phyloP scores from a whole-genome alignment of 2,797 vertebrate species.

The Pelochelys cantorii region DNA sequence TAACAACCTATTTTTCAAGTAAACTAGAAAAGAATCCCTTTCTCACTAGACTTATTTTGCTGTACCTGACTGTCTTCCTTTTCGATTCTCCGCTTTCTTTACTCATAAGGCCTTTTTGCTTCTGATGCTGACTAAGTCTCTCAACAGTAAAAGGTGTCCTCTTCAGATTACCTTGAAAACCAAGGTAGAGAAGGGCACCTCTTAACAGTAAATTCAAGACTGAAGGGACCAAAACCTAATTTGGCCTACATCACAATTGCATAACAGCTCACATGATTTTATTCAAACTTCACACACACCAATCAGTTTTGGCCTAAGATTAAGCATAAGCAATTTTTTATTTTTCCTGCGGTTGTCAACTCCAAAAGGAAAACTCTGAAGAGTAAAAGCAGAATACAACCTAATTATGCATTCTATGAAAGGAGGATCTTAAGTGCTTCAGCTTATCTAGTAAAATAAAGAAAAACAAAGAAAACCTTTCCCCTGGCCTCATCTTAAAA shows the following conservation, averaged over 20 bases:
- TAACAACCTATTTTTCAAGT: conserved; percentile 1
- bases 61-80: background rate
- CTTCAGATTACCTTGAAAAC: background rate
- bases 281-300: background rate
- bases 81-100: background rate
- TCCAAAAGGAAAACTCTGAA: background rate
- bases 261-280: background rate
- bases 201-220: background rate
- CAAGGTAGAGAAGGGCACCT: background rate
- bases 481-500: conserved; percentile 4
- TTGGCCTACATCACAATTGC: background rate
- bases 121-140: background rate
- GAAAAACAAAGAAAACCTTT: background rate
- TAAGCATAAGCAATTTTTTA: background rate
- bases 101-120: background rate
- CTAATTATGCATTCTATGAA: background rate
- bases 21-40: background rate
- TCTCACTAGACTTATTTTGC: background rate
- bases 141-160: background rate
- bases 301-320: background rate
- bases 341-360: background rate
- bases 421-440: background rate
- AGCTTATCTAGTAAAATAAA: background rate
- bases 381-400: conserved; percentile 18
- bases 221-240: background rate